Conservation (phyloP, 1,140 invertebrate genomes). For the Halotydeus destructor region DNA sequence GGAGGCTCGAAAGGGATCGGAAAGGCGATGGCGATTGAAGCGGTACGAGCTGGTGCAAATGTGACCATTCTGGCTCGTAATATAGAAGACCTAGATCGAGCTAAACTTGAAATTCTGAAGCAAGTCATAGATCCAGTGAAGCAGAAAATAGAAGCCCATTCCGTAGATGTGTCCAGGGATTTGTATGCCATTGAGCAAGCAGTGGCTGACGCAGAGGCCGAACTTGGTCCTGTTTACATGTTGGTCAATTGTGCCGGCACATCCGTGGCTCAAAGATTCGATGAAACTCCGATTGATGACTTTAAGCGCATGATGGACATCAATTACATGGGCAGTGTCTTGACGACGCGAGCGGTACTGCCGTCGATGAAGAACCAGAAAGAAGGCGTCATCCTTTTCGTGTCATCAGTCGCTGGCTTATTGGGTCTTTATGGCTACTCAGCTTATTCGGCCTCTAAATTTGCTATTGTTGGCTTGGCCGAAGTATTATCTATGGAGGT, state of each 20-base stretch:
- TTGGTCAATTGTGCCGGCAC: conserved; percentile 76
- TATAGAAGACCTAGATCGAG: conserved; percentile 34
- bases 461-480: conserved; percentile 77
- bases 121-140: not conserved
- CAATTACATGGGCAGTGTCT: conserved; percentile 33
- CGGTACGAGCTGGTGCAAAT: conserved; percentile 51
- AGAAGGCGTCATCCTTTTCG: conserved; percentile 54
- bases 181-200: not conserved
- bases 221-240: conserved; percentile 55
- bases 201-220: conserved; percentile 31
- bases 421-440: conserved; percentile 77
- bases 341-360: conserved; percentile 32
- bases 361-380: conserved; percentile 26
- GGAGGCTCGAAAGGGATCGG: conserved; percentile 93
- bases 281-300: conserved; percentile 47
- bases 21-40: conserved; percentile 52
- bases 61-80: conserved; percentile 75
- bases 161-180: conserved; percentile 12
- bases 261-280: conserved; percentile 41
- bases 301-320: conserved; percentile 34
- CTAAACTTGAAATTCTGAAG: conserved; percentile 34
- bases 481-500: conserved; percentile 83
- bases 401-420: conserved; percentile 71
- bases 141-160: conserved; percentile 44
- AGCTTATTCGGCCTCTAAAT: conserved; percentile 79